Evolutionary conservation across 2,888 invertebrate species (phyloP), one percentile per base, ranked within the genome.

Genomic region (Seira sanloemensis): DNA sequence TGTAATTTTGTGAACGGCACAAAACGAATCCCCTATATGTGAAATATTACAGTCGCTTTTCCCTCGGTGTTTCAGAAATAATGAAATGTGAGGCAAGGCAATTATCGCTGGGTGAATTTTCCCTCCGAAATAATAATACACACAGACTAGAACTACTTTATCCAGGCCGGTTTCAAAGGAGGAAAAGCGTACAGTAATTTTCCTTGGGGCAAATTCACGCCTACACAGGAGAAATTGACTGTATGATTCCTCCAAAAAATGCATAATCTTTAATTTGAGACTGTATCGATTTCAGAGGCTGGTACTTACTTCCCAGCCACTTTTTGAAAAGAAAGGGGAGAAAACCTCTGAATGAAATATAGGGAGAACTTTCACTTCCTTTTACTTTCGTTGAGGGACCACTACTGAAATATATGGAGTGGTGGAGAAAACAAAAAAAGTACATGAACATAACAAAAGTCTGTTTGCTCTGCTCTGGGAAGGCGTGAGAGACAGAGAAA

Each of bases 341-440:
- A 62, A 78, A 24, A 37, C 24, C n/a, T 37, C 37, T 37, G 5
- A 37, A 37, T 37, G 37, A 37, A 37, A 37, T 37, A 37, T 37
- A 37, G 37, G 37, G 37, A 37, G 12, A 4, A 37, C 37, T 7
- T 37, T 37, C 21, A 25, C 27, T 75, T 76, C 69, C 69, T 80
- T 80, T 80, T 76, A 67, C 76, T 81, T 71, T 76, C 81, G 71
- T 58, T 75, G 25, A 75, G 81, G 81, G 81, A 81, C 75, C 37
- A 77, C 16, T 16, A 5, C 23, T 24, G 21, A 26, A 37, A 37
- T 37, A n/a, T n/a, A 37, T 37, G 37, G 37, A 37, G 37, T 7
- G 12, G 37, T 37, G 12, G 37, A 7, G 68, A 77, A 77, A 77
- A 50, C 68, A 26, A 27, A 23, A 37, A 67, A 54, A 37, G 24